A percentile compares a stretch with the other conserved stretches of the same genome.
Conservation (phyloP, 2,797 vertebrate species). For the Hyperoplus immaculatus region DNA sequence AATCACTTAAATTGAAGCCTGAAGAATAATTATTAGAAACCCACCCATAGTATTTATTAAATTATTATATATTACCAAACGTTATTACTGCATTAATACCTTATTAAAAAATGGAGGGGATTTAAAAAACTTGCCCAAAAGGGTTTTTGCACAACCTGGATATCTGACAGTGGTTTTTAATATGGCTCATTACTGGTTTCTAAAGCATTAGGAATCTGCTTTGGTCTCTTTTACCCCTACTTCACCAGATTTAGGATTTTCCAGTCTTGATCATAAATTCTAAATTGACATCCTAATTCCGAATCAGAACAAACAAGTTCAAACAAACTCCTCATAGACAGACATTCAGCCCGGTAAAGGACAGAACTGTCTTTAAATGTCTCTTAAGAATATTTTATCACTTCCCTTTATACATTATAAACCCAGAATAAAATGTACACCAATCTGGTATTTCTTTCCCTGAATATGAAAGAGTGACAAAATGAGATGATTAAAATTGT, state of each 20-base stretch:
- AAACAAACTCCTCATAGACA: slow-evolving; percentile 4
- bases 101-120: too few relatives aligned
- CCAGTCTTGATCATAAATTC: background rate
- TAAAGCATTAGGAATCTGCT: background rate
- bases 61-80: too few relatives aligned
- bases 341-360: background rate
- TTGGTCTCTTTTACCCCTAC: too few relatives aligned
- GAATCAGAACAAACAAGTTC: background rate
- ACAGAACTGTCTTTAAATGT: slow-evolving; percentile 22
- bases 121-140: too few relatives aligned
- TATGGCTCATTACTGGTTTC: background rate
- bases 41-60: too few relatives aligned
- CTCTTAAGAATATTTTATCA: slow-evolving; percentile 13
- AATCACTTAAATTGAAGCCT: too few relatives aligned
- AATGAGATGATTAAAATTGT: slow-evolving; percentile 52
- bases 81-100: too few relatives aligned
- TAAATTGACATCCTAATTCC: background rate
- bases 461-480: slow-evolving; percentile 17
- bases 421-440: slow-evolving; percentile 7
- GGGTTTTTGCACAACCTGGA: too few relatives aligned
- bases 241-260: background rate
- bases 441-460: slow-evolving; percentile 5
- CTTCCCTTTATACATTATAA: background rate
- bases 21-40: too few relatives aligned
- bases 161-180: too few relatives aligned